Evolutionary conservation across 2,888 invertebrate genomes (phyloP), one percentile per base, ranked within the genome.

Genomic region (Chorisops tibialis): DNA sequence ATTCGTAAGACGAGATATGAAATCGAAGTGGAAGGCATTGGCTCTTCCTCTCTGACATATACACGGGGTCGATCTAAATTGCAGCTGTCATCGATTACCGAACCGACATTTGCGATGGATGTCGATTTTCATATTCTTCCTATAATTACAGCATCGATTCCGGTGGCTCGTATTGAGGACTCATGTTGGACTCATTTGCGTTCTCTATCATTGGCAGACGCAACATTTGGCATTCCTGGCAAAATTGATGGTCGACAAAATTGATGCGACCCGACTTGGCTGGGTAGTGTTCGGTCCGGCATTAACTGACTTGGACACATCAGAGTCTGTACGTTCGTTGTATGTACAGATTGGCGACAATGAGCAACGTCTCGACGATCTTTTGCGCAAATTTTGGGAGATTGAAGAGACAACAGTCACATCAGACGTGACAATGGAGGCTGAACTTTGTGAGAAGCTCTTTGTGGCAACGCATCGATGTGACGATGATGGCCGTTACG

Each of bases 201-300:
- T 39, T 35, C 48, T 16, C 41, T 61, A 48, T 1, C 50, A 35
- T 51, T 60, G 60, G 50, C 60, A 49, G 60, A 60, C 24, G 24
- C 58, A 19, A 37, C 61, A 11, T 61, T 61, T n/a, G 47, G 61
- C 5, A 52, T 18, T 21, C 39, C 49, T 16, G 63, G 63, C 35
- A 37, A 47, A 48, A 59, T 59, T 5, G 58, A 62, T 19, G 62
- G 43, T n/a, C n/a, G n/a, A n/a, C n/a, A n/a, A n/a, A n/a, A 11
- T 35, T 62, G 11, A 18, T 63, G 48, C 51, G 24, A 61, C 59
- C 2, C 14, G 9, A 30, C 12, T 65, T 7, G 51, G 59, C 24
- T 63, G 65, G 63, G 47, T 63, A 18, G 48, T 63, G 6, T 65
- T 63, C 37, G 63, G 60, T 6, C 59, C 59, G 5, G 63, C 63